Evolutionary conservation across 1,140 invertebrate genomes (phyloP).

Genomic region (Epicauta chinensis): DNA sequence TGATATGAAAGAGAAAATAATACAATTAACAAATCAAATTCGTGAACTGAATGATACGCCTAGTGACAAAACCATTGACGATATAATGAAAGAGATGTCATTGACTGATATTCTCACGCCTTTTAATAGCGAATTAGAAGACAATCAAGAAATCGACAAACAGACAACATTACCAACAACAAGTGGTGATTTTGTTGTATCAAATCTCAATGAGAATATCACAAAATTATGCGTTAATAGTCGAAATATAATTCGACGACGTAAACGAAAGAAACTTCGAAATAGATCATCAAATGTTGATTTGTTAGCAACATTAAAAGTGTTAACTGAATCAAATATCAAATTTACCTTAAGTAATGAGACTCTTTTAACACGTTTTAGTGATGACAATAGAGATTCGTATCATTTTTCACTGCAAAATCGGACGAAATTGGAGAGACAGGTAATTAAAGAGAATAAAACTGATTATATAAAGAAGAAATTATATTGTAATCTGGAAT

Average conservation of each 20-base stretch:
- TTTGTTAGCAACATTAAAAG: slow-evolving; percentile 13
- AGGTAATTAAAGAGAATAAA: neutral
- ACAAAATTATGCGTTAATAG: neutral
- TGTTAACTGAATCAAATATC: slow-evolving; percentile 22
- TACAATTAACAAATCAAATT: neutral
- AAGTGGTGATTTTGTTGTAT: neutral
- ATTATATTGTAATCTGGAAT: slow-evolving; percentile 2
- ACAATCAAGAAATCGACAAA: neutral
- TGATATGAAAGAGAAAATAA: neutral
- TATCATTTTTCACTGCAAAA: too few relatives aligned
- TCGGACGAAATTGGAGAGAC: neutral
- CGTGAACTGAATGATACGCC: neutral
- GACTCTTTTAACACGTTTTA: neutral
- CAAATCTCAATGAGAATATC: neutral
- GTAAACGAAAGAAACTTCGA: slow-evolving; percentile 4
- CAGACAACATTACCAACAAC: neutral
- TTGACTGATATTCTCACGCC: neutral
- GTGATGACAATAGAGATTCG: too few relatives aligned
- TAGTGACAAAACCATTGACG: neutral
- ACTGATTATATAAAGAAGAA: neutral
- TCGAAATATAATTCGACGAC: neutral
- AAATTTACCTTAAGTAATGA: slow-evolving; percentile 26
- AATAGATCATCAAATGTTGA: slow-evolving; percentile 1
- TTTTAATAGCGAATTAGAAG: neutral
- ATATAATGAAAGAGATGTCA: slow-evolving; percentile 5